Evolutionary conservation across 2,797 vertebrate genomes (phyloP).

Genomic region (Chaunax sp.): DNA sequence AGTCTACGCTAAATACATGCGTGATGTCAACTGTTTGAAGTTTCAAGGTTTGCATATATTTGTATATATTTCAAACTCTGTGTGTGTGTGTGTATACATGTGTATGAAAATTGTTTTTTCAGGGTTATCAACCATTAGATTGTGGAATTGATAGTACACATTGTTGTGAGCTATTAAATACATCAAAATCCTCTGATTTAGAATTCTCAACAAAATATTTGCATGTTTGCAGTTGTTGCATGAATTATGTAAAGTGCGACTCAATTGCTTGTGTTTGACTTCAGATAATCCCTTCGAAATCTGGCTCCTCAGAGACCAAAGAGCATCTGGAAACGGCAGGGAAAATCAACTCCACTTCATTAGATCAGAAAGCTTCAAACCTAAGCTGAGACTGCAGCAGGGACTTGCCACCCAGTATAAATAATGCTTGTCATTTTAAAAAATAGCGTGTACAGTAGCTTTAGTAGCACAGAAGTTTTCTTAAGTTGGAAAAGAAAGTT

Average conservation of each 20-base stretch:
- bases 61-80: too few relatives aligned
- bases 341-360: conserved; percentile 32
- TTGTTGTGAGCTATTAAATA: neutral
- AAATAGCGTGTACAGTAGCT: neutral
- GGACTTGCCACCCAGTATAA: conserved; percentile 17
- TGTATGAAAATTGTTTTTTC: too few relatives aligned
- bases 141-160: neutral
- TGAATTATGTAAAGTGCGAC: neutral
- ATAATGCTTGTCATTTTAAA: conserved; percentile 20
- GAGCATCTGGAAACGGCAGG: conserved; percentile 8
- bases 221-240: neutral
- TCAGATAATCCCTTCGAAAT: conserved; percentile 21
- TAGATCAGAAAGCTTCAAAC: conserved; percentile 27
- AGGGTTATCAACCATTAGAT: neutral
- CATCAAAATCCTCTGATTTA: neutral
- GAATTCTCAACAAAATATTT: neutral
- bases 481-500: neutral
- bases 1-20: too few relatives aligned
- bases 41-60: too few relatives aligned
- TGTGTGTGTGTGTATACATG: too few relatives aligned
- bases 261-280: conserved; percentile 1
- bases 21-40: too few relatives aligned
- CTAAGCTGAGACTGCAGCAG: conserved; percentile 5
- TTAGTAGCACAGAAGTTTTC: conserved; percentile 2
- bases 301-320: conserved; percentile 5